Conservation (phyloP, 2,797 vertebrate genomes). For the Novumbra hubbsi region DNA sequence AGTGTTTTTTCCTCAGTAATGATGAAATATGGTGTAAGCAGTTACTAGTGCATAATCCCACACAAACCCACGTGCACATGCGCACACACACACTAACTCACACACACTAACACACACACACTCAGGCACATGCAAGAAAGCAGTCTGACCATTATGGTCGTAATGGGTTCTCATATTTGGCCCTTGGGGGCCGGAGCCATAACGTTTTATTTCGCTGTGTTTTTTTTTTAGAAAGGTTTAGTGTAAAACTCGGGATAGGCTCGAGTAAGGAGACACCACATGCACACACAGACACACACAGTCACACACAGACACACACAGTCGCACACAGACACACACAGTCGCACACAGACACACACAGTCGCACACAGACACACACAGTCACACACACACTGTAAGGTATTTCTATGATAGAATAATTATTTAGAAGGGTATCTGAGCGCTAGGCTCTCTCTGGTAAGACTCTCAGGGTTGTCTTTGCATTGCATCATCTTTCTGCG, state of each 20-base stretch:
- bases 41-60: conserved; percentile 68
- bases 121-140: neutral
- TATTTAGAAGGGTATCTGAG: neutral
- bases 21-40: conserved; percentile 82
- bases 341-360: too few relatives aligned
- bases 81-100: conserved; percentile 11
- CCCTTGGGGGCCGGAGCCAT: neutral
- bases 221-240: conserved; percentile 24
- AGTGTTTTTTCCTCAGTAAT: conserved; percentile 72
- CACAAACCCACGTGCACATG: neutral
- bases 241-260: conserved; percentile 41
- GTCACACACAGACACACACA: neutral
- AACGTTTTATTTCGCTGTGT: conserved; percentile 15
- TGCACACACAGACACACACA: neutral
- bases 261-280: conserved; percentile 54
- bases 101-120: conserved; percentile 1
- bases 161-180: neutral
- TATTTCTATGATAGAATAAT: neutral
- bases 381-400: neutral
- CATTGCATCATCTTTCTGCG: conserved; percentile 79
- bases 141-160: neutral
- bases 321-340: neutral
- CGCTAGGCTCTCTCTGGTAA: conserved; percentile 29
- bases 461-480: conserved; percentile 68
- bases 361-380: too few relatives aligned